phyloP scores from a whole-genome alignment of 1,140 invertebrate genomes.

The Sycobia sp. region DNA sequence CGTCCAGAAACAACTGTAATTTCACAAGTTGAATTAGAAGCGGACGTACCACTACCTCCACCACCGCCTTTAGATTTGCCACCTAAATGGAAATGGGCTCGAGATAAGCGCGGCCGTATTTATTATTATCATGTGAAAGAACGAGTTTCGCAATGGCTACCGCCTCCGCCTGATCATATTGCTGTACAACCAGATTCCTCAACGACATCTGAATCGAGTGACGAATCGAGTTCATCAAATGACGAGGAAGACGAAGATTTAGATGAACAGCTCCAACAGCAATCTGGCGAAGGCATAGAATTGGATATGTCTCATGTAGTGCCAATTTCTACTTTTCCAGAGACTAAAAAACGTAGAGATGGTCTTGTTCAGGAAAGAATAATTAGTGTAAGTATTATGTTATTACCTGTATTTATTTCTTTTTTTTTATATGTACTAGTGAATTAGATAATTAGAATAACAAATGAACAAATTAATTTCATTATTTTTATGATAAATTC shows the following conservation, averaged over 20 bases:
- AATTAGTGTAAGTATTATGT: conserved; percentile 69
- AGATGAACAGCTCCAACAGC: conserved; percentile 4
- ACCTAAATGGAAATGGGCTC: conserved; percentile 84
- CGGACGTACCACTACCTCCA: conserved; percentile 32
- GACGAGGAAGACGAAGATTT: conserved; percentile 61
- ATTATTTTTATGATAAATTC: too few relatives aligned
- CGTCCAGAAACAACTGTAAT: background rate
- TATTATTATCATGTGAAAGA: conserved; percentile 92
- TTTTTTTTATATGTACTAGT: background rate
- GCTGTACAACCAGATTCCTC: conserved; percentile 60
- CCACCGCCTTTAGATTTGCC: conserved; percentile 75
- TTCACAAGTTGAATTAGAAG: conserved; percentile 1
- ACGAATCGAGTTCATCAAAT: conserved; percentile 59
- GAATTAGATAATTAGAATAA: too few relatives aligned
- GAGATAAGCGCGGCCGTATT: conserved; percentile 77
- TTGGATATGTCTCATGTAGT: conserved; percentile 32
- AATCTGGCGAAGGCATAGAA: conserved; percentile 40
- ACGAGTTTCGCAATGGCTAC: conserved; percentile 86
- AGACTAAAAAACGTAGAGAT: conserved; percentile 56
- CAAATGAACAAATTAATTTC: too few relatives aligned
- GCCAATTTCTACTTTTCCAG: conserved; percentile 20
- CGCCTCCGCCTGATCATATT: conserved; percentile 69
- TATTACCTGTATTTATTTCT: background rate
- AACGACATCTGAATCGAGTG: conserved; percentile 59
- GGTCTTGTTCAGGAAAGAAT: conserved; percentile 71